Conservation (phyloP, 2,888 invertebrate species). For the Zaprionus bogoriensis region DNA sequence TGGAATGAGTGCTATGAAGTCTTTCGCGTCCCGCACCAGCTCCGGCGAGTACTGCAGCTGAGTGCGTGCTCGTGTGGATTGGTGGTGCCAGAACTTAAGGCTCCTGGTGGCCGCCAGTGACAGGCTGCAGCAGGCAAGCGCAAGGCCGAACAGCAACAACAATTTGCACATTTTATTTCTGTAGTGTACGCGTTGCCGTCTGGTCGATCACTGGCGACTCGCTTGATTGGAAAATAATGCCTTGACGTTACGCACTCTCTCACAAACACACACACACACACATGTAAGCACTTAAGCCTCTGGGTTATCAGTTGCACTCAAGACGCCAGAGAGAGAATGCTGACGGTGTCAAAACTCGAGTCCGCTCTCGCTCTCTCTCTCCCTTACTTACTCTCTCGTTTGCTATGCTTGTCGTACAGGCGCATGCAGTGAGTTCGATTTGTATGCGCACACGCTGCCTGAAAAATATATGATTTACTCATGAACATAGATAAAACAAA, state of each 20-base stretch:
- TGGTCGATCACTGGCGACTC: conserved; percentile 12
- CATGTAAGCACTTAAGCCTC: neutral
- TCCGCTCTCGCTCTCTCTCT: neutral
- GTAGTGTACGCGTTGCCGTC: conserved; percentile 1
- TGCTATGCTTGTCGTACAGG: conserved; percentile 11
- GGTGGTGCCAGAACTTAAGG: conserved; percentile 7
- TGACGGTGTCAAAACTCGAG: neutral
- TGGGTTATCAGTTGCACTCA: conserved; percentile 28
- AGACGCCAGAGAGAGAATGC: conserved; percentile 1
- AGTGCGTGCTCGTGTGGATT: neutral
- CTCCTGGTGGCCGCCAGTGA: conserved; percentile 6
- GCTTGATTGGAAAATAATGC: conserved; percentile 2
- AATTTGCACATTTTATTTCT: conserved; percentile 4
- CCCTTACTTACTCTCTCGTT: neutral
- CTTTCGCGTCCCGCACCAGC: conserved; percentile 66
- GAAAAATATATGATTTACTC: neutral
- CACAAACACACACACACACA: neutral
- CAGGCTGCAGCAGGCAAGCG: conserved; percentile 28
- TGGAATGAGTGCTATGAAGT: conserved; percentile 71
- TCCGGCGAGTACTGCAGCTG: conserved; percentile 66
- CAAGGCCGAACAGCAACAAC: conserved; percentile 5
- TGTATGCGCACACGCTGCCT: neutral
- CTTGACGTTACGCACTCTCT: neutral
- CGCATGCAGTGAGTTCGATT: neutral
- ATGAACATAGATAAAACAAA: too few relatives aligned